Conservation (phyloP, 2,888 invertebrate genomes). For the Sinhomidia bicolor region DNA sequence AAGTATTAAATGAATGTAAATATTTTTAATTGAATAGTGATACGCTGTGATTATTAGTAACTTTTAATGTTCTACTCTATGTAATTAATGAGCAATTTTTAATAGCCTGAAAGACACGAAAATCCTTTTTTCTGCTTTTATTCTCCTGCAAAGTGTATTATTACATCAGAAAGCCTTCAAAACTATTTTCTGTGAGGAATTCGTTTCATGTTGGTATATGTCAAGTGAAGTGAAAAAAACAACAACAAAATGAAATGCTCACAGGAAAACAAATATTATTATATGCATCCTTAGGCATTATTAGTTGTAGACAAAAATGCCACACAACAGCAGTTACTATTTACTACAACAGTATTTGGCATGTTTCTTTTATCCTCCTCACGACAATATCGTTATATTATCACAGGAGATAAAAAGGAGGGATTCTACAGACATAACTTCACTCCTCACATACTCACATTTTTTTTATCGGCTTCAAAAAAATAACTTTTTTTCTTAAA, state of each 20-base stretch:
- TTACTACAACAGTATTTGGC: slow-evolving; percentile 19
- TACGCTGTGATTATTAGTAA: not conserved
- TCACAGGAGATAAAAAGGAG: slow-evolving; percentile 13
- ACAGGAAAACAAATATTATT: slow-evolving; percentile 6
- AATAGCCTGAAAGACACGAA: slow-evolving; percentile 38
- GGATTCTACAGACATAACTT: slow-evolving; percentile 45
- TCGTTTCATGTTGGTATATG: not conserved
- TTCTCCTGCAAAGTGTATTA: slow-evolving; percentile 22
- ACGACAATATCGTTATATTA: slow-evolving; percentile 14
- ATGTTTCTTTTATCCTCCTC: slow-evolving; percentile 3
- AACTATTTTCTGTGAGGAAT: slow-evolving; percentile 8
- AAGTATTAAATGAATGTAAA: not conserved
- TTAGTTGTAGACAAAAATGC: not conserved
- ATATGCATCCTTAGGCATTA: not conserved
- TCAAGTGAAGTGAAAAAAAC: slow-evolving; percentile 36
- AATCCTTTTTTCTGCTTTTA: slow-evolving; percentile 23
- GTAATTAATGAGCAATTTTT: slow-evolving; percentile 44
- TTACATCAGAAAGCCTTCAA: slow-evolving; percentile 29
- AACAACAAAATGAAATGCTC: not conserved
- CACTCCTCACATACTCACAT: not conserved
- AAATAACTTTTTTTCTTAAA: not conserved
- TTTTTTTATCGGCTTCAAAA: not conserved
- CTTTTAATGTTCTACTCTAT: not conserved
- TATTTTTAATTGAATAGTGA: not conserved
- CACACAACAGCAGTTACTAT: not conserved